Percentiles rank a stretch among this genome's conserved stretches.
Evolutionary conservation across 2,888 invertebrate species (phyloP).

Genomic region (Drosophila cracens): DNA sequence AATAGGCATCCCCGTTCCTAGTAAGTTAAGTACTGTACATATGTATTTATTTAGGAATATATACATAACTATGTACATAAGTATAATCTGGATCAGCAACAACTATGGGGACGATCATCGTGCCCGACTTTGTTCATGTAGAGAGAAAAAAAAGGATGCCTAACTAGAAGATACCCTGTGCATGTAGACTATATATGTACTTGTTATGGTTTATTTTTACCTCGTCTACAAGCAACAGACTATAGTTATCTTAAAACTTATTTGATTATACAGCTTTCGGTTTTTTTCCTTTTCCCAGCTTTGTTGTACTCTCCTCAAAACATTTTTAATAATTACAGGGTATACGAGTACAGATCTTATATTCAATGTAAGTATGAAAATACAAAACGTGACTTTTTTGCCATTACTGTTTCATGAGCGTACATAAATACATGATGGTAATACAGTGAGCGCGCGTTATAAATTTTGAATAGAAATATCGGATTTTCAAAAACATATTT

Average conservation of each 20-base stretch:
- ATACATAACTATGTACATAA: not conserved
- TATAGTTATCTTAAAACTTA: not conserved
- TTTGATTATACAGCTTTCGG: not conserved
- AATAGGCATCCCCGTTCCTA: not conserved
- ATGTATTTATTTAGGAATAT: not conserved
- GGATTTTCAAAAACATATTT: not conserved
- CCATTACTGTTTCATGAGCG: not conserved
- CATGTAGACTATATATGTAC: not conserved
- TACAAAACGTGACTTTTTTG: conserved; percentile 1
- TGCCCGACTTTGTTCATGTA: not conserved
- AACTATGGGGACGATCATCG: conserved; percentile 6
- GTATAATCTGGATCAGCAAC: conserved; percentile 5
- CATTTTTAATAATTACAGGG: not conserved
- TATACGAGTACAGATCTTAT: not conserved
- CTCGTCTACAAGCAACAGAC: not conserved
- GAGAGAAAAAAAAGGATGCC: not conserved
- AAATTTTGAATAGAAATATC: not conserved
- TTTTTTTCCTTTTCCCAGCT: not conserved
- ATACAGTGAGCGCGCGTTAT: not conserved
- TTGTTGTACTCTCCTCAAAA: not conserved
- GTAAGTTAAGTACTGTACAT: not conserved
- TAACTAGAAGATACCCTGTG: not conserved
- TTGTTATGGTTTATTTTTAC: not conserved
- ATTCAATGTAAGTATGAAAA: conserved; percentile 1
- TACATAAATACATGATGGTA: not conserved